A percentile compares a stretch with the other conserved stretches of the same genome.
Evolutionary conservation across 2,113 vertebrate species (phyloP).

Genomic region (Macheiramphus alcinus): DNA sequence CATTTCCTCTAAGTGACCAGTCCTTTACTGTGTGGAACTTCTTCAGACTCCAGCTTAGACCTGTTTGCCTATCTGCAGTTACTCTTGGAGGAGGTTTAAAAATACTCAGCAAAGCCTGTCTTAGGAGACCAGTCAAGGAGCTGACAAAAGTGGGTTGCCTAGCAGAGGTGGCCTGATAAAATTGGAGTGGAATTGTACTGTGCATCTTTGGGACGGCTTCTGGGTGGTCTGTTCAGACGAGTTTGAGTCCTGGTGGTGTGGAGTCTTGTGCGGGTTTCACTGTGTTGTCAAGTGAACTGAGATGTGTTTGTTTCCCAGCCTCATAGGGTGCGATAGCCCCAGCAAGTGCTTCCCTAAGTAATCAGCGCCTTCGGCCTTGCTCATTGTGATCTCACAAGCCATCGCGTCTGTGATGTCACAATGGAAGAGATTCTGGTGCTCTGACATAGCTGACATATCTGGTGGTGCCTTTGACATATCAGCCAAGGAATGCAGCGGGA

Average conservation of each 20-base stretch:
- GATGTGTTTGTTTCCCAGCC: constrained; percentile 47
- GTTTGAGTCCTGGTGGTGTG: background rate
- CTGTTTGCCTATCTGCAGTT: background rate
- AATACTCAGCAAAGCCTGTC: constrained; percentile 30
- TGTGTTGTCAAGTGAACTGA: constrained; percentile 6
- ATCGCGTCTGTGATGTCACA: constrained; percentile 32
- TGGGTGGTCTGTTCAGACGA: background rate
- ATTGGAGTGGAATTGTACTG: constrained; percentile 7
- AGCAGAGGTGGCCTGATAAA: constrained; percentile 32
- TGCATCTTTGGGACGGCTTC: background rate
- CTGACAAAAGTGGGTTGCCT: constrained; percentile 34
- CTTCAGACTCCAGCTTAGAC: constrained; percentile 31
- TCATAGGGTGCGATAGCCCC: background rate
- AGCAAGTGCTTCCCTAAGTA: background rate
- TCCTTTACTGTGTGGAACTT: background rate
- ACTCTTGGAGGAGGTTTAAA: constrained; percentile 31
- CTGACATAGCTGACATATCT: background rate
- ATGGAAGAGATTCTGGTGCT: constrained; percentile 45
- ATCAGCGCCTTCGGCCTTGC: background rate
- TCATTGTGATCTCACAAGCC: constrained; percentile 56
- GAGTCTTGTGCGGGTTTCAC: background rate
- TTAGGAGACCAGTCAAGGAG: constrained; percentile 42
- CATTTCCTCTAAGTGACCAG: background rate
- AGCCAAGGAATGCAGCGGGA: background rate
- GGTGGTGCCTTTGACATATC: constrained; percentile 13